Conservation (phyloP, 2,888 invertebrate genomes). For the Myopa tessellatipennis region DNA sequence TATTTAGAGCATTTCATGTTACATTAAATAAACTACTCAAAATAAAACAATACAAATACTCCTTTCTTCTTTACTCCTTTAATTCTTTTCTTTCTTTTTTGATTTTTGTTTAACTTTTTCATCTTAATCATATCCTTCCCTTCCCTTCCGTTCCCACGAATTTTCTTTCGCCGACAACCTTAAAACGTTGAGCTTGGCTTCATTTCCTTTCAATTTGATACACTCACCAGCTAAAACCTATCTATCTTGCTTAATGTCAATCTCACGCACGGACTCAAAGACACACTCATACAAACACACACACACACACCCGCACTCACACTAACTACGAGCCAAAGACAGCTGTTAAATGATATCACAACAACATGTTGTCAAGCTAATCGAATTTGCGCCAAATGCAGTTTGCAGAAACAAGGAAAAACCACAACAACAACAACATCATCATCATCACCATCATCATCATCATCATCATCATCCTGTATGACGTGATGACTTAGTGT, state of each 20-base stretch:
- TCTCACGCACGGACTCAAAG: slow-evolving; percentile 34
- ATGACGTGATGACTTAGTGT: too few relatives aligned
- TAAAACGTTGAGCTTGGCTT: slow-evolving; percentile 2
- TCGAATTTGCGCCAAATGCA: slow-evolving; percentile 37
- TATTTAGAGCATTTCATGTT: too few relatives aligned
- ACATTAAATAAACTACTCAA: too few relatives aligned
- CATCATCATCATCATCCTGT: too few relatives aligned
- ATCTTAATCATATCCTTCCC: not conserved
- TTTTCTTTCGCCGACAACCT: not conserved
- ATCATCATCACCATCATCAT: too few relatives aligned
- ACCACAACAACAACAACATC: not conserved
- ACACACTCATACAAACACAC: slow-evolving; percentile 29
- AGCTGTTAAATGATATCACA: slow-evolving; percentile 24
- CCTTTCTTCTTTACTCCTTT: too few relatives aligned
- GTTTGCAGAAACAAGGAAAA: slow-evolving; percentile 18
- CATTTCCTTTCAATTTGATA: slow-evolving; percentile 22
- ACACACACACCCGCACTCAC: slow-evolving; percentile 7
- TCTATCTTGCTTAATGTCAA: slow-evolving; percentile 62
- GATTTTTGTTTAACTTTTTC: too few relatives aligned
- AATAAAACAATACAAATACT: too few relatives aligned
- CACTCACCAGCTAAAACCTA: slow-evolving; percentile 43
- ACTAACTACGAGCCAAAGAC: not conserved
- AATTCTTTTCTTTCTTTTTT: too few relatives aligned
- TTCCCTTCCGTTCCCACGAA: not conserved
- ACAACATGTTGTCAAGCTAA: slow-evolving; percentile 32